phyloP scores from a whole-genome alignment of 2,888 invertebrate genomes.

The Meteorus colon region DNA sequence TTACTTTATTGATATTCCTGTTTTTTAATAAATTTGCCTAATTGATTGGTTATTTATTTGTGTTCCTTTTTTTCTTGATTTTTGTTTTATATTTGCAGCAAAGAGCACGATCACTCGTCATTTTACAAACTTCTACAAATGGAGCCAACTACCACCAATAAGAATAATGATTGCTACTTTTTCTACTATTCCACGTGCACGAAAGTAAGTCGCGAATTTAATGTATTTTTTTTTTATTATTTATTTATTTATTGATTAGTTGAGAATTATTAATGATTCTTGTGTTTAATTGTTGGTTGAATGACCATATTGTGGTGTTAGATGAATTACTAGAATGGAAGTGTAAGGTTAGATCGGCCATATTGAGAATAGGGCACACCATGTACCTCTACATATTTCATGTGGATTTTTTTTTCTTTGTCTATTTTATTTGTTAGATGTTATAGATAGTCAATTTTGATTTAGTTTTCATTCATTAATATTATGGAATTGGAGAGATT shows the following conservation, averaged over 20 bases:
- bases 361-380: conserved; percentile 56
- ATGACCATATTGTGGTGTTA: conserved; percentile 51
- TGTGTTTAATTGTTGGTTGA: conserved; percentile 29
- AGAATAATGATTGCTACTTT: conserved; percentile 91
- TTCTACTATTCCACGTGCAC: conserved; percentile 90
- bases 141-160: conserved; percentile 76
- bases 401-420: not conserved
- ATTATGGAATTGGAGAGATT: not conserved
- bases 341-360: conserved; percentile 67
- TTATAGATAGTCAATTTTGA: not conserved
- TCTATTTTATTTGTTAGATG: not conserved
- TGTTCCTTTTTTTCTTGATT: conserved; percentile 19
- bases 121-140: conserved; percentile 73
- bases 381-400: conserved; percentile 1
- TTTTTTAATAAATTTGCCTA: not conserved
- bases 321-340: conserved; percentile 33
- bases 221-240: conserved; percentile 34
- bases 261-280: not conserved
- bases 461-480: not conserved
- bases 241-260: conserved; percentile 31
- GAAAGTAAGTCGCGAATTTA: conserved; percentile 78
- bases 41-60: not conserved
- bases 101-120: conserved; percentile 72
- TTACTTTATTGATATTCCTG: not conserved
- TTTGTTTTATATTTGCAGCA: conserved; percentile 60